Conservation (phyloP, 2,888 invertebrate species). For the Doris montereyensis region DNA sequence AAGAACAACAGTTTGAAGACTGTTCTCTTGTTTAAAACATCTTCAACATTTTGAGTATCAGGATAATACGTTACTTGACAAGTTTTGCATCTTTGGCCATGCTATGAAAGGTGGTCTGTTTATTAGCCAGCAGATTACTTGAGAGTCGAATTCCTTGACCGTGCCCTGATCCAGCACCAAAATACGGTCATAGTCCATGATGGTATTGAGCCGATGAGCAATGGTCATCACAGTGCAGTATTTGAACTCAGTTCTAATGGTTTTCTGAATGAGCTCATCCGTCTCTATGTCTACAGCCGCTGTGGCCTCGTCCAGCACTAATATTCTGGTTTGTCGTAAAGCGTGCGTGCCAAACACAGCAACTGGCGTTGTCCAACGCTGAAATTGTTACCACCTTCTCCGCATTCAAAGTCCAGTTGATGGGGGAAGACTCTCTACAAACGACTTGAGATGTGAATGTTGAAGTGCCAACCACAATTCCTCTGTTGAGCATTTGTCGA, state of each 20-base stretch:
- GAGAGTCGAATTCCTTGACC: not conserved
- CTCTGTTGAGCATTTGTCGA: constrained; percentile 83
- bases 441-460: not conserved
- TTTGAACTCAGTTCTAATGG: not conserved
- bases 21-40: too few species aligned
- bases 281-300: not conserved
- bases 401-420: not conserved
- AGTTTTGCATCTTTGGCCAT: too few species aligned
- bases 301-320: not conserved
- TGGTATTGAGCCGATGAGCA: not conserved
- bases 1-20: too few species aligned
- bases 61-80: too few species aligned
- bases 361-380: not conserved
- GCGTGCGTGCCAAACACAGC: not conserved
- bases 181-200: not conserved
- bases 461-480: not conserved
- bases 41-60: too few species aligned
- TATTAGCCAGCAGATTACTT: not conserved
- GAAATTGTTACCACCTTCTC: not conserved
- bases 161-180: not conserved
- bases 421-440: not conserved
- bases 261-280: not conserved
- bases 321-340: not conserved
- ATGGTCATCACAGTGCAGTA: not conserved
- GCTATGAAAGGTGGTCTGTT: too few species aligned